These are phyloP conservation scores for Temnopleurus reevesii DNA, from an alignment of 53 echinoderm and acorn worm species.

Conservation along the genomic window DNA sequence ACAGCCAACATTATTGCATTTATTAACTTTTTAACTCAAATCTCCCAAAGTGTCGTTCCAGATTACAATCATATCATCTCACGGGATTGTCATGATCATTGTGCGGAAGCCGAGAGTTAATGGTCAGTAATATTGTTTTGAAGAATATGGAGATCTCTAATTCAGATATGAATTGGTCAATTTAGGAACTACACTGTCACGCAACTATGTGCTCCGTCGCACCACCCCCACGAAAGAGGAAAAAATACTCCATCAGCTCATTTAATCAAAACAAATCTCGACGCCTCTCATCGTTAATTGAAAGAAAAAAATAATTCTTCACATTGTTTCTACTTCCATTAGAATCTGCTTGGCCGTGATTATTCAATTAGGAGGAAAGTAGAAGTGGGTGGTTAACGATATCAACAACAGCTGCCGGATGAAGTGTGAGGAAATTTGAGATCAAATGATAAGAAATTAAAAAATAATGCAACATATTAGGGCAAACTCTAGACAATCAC, in stretches of 20 bases:
- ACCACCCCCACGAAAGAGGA: background rate
- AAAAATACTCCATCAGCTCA: background rate
- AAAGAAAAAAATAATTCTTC: too few species aligned
- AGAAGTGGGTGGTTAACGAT: too few species aligned
- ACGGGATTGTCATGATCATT: background rate
- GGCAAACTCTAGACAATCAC: background rate
- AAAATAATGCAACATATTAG: background rate
- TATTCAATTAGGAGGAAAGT: too few species aligned
- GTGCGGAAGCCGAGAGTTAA: constrained; percentile 4
- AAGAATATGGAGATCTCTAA: too few species aligned
- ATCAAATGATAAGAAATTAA: background rate
- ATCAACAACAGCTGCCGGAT: background rate
- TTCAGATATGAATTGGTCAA: background rate
- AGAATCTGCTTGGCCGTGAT: too few species aligned
- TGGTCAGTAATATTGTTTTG: background rate
- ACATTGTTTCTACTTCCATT: too few species aligned
- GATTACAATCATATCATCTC: background rate
- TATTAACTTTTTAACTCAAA: background rate
- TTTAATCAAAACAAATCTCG: background rate
- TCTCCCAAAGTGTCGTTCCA: background rate
- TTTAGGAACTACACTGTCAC: background rate
- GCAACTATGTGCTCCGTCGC: background rate
- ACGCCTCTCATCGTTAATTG: too few species aligned
- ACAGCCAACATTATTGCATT: background rate
- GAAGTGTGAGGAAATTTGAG: background rate